phyloP scores from a whole-genome alignment of 2,113 vertebrate genomes.

The Dunckerocampus dactyliophorus region DNA sequence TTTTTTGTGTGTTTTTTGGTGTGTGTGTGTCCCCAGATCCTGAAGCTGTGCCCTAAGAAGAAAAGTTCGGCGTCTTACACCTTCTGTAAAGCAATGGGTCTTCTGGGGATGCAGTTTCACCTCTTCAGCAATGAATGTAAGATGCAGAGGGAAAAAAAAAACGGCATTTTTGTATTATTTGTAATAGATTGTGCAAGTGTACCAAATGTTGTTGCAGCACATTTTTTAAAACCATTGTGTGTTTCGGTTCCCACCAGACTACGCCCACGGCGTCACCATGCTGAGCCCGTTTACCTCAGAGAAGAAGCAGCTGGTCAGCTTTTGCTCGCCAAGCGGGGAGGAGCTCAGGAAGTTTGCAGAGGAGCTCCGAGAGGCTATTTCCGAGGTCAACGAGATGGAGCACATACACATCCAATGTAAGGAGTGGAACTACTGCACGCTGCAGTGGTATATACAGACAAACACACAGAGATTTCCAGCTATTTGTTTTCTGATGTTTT shows the following conservation, averaged over 20 bases:
- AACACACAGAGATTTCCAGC: background rate
- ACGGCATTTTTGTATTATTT: background rate
- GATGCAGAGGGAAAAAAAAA: constrained; percentile 30
- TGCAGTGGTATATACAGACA: background rate
- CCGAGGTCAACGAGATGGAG: constrained; percentile 97
- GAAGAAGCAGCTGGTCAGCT: constrained; percentile 94
- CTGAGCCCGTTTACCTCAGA: constrained; percentile 91
- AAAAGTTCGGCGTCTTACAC: constrained; percentile 94
- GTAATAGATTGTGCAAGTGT: background rate
- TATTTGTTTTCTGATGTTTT: constrained; percentile 9
- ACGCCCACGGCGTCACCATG: constrained; percentile 95
- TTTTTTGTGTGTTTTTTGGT: constrained; percentile 9
- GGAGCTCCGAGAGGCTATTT: constrained; percentile 93
- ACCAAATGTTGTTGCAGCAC: constrained; percentile 13
- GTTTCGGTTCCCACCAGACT: constrained; percentile 73
- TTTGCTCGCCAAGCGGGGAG: constrained; percentile 91
- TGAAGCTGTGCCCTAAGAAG: constrained; percentile 97
- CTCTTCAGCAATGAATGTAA: constrained; percentile 98
- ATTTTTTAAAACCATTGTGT: constrained; percentile 5
- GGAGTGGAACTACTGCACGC: constrained; percentile 28
- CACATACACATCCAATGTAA: constrained; percentile 98
- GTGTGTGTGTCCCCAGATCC: constrained; percentile 75
- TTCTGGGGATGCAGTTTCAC: constrained; percentile 95
- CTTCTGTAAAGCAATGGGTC: constrained; percentile 92
- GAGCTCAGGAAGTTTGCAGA: constrained; percentile 97